Percentiles rank a stretch among this genome's conserved stretches.
These are phyloP conservation scores for Athetis lepigone DNA, from an alignment of 2,888 invertebrate species.

Conservation along the genomic window DNA sequence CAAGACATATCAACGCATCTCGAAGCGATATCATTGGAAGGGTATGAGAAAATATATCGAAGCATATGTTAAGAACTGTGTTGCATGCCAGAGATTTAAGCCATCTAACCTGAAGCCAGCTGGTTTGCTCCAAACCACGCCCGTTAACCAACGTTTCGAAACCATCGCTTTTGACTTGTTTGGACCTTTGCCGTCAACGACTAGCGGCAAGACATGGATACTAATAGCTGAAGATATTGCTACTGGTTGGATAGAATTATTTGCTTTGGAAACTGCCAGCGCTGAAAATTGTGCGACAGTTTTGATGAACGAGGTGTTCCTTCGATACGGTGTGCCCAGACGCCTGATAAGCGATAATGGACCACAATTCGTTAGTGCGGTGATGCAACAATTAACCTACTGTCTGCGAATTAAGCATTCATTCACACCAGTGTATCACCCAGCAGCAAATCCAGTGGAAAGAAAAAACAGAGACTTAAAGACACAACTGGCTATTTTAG, in stretches of 20 bases:
- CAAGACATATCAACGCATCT: conserved; percentile 11
- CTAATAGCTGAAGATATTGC: conserved; percentile 60
- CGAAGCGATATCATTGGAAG: conserved; percentile 14
- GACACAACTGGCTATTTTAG: conserved; percentile 27
- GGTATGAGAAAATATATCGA: conserved; percentile 55
- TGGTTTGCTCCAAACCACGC: conserved; percentile 66
- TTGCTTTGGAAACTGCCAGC: conserved; percentile 56
- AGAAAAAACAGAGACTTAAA: conserved; percentile 27
- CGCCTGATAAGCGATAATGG: conserved; percentile 72
- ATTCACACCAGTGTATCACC: conserved; percentile 36
- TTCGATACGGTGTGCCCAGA: conserved; percentile 70
- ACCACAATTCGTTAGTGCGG: no score
- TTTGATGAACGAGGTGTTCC: conserved; percentile 69
- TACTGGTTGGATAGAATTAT: conserved; percentile 62
- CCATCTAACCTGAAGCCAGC: conserved; percentile 67
- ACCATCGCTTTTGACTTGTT: conserved; percentile 11
- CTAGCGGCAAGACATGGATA: conserved; percentile 49
- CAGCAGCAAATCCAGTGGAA: conserved; percentile 20
- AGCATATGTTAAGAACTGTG: conserved; percentile 13
- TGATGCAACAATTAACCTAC: conserved; percentile 68
- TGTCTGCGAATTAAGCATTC: conserved; percentile 61
- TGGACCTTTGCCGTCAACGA: conserved; percentile 7
- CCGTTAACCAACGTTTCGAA: conserved; percentile 22
- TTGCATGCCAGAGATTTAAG: conserved; percentile 69
- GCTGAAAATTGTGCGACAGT: conserved; percentile 64